Evolutionary conservation across 2,888 invertebrate species (phyloP), one percentile per base, ranked within the genome.

Genomic region (Diarsia rubi): DNA sequence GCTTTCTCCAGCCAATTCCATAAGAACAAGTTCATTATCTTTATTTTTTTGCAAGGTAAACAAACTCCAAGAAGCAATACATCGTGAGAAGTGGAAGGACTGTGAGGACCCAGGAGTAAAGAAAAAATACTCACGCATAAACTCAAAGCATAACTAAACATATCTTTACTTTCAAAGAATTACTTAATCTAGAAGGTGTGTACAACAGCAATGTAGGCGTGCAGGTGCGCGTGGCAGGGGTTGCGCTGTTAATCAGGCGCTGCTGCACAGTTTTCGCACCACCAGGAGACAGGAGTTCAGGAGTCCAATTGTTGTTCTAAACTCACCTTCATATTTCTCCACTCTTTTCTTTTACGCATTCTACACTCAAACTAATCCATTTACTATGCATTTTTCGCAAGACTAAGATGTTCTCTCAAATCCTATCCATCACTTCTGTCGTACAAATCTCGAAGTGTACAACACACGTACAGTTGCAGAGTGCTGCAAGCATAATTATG

Each of bases 391-490:
- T 57, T 27, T 57, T 57, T 27, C 27, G 57, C 8, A 57, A 27
- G 57, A 16, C 16, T 6, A 16, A 57, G 57, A 57, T 57, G 57
- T 57, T 27, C 16, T 16, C 57, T 27, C 2, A 57, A 57, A 27
- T 27, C 57, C 2, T 49, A 69, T 67, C 64, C 21, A 45, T 19
- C 70, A 73, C 44, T 24, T 73, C n/a, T 37, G 71, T 59, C 14
- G n/a, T 76, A 73, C 77, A 79, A 84, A 76, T 78, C 78, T 74
- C 47, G 19, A 85, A 87, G 81, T 82, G 75, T 82, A 75, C 75
- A 78, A 77, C 72, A 74, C 73, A 82, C 74, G 74, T 83, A 83
- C 75, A 81, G 81, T 77, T 73, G 75, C 81, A 71, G 81, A 73
- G 37, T 3, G 4, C 37, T 37, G 86, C 87, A 79, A 76, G 85